phyloP scores from a whole-genome alignment of 2,113 vertebrate genomes.

The Panurus biarmicus region DNA sequence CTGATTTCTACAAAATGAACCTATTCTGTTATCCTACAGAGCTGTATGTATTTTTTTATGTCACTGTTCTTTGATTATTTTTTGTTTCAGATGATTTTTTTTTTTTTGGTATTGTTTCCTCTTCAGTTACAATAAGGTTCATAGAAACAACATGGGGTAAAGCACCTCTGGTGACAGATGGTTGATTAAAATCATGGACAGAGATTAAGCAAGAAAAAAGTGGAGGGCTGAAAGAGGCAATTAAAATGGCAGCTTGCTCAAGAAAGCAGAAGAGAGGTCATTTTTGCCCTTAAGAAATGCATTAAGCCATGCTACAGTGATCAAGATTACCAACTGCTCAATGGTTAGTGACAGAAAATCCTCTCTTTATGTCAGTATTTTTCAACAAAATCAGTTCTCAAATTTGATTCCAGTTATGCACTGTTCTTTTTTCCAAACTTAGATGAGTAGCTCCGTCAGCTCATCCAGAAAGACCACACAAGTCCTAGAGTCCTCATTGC shows the following conservation, averaged over 20 bases:
- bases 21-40: background rate
- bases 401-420: background rate
- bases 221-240: constrained; percentile 37
- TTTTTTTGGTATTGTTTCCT: background rate
- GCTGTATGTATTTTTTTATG: background rate
- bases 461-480: background rate
- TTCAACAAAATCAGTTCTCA: background rate
- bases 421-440: background rate
- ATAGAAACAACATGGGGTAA: background rate
- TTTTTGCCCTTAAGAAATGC: constrained; percentile 45
- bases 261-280: constrained; percentile 55
- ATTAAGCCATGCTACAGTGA: constrained; percentile 44
- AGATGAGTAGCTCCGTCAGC: background rate
- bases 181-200: constrained; percentile 36
- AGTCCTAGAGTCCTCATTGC: background rate
- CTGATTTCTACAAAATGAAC: background rate
- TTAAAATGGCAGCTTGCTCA: constrained; percentile 49
- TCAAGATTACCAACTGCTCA: constrained; percentile 34
- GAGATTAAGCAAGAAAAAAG: constrained; percentile 42
- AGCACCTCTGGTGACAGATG: constrained; percentile 57
- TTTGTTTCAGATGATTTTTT: background rate
- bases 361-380: background rate
- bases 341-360: constrained; percentile 10
- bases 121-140: background rate
- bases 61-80: background rate